Percentiles rank a stretch among this genome's conserved stretches.
phyloP scores from a whole-genome alignment of 2,888 invertebrate species.

The Netelia fuscicornis region DNA sequence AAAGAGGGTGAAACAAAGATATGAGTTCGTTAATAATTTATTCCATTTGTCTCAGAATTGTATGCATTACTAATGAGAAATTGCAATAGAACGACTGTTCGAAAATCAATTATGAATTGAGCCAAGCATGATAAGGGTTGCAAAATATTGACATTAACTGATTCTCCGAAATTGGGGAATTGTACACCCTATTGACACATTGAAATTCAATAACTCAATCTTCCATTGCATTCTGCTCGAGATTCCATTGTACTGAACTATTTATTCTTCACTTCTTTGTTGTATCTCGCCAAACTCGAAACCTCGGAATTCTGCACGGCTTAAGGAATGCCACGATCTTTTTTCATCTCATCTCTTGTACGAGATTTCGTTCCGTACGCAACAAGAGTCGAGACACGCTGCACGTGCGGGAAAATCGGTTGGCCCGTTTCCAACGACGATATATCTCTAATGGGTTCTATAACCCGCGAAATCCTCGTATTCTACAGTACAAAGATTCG shows the following conservation, averaged over 20 bases:
- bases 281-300: not conserved
- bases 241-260: not conserved
- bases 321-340: constrained; percentile 9
- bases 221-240: not conserved
- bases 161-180: not conserved
- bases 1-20: too few species aligned
- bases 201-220: not conserved
- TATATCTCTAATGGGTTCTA: constrained; percentile 64
- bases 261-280: not conserved
- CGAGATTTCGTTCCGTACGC: constrained; percentile 27
- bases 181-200: not conserved
- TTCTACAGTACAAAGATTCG: constrained; percentile 2
- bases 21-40: too few species aligned
- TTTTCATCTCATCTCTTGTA: not conserved
- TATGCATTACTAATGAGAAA: too few species aligned
- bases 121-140: too few species aligned
- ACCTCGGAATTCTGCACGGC: constrained; percentile 11
- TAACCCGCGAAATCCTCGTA: constrained; percentile 51
- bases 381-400: constrained; percentile 23
- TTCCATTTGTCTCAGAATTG: too few species aligned
- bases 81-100: too few species aligned
- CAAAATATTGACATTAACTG: too few species aligned
- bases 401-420: constrained; percentile 62
- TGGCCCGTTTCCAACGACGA: constrained; percentile 66
- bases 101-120: too few species aligned